These are phyloP conservation scores for Ginglymostoma cirratum DNA, from an alignment of 2,113 vertebrate species.

Conservation along the genomic window DNA sequence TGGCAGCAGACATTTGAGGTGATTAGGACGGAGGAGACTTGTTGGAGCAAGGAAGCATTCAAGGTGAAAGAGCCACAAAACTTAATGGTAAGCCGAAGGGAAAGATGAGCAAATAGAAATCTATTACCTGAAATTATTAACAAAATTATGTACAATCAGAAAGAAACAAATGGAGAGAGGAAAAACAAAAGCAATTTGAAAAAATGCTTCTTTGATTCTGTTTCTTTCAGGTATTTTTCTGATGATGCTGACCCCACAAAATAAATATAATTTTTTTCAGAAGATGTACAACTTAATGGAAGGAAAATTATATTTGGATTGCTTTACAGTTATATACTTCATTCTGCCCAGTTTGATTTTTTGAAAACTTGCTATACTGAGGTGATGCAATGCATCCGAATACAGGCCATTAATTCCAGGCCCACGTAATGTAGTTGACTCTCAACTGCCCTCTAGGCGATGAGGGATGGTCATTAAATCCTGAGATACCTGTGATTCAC, in stretches of 20 bases:
- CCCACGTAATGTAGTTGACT: too few relatives aligned
- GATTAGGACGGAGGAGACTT: slow-evolving; percentile 18
- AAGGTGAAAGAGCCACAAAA: not conserved
- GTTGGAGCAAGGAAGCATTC: not conserved
- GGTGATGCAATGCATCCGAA: not conserved
- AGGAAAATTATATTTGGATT: not conserved
- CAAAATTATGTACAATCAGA: not conserved
- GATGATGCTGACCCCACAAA: not conserved
- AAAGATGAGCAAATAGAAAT: not conserved
- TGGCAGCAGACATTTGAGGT: not conserved
- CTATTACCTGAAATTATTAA: not conserved
- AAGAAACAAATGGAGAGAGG: not conserved
- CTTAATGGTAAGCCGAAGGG: not conserved
- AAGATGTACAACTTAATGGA: not conserved
- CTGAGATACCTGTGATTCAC: too few relatives aligned
- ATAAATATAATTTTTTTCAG: not conserved
- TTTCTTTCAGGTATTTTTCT: not conserved
- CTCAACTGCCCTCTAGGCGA: too few relatives aligned
- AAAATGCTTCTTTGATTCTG: too few relatives aligned
- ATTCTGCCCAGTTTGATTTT: not conserved
- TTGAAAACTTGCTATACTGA: not conserved
- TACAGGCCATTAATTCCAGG: too few relatives aligned
- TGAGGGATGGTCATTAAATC: too few relatives aligned
- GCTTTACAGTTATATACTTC: not conserved
- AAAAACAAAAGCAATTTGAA: not conserved